phyloP scores from a whole-genome alignment of 1,140 invertebrate genomes.

The Brachionus calyciflorus region DNA sequence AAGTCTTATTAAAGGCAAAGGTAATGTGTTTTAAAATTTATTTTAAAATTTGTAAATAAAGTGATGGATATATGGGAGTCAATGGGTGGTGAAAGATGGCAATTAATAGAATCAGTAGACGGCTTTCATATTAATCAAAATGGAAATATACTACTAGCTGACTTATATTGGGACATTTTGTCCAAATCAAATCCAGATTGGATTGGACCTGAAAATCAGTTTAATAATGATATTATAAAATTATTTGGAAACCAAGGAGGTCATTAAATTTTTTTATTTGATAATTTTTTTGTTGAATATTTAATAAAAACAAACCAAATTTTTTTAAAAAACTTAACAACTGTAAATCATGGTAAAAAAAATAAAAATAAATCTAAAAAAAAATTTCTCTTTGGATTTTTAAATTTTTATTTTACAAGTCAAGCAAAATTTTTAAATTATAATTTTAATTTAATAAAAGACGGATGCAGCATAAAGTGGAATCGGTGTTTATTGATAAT shows the following conservation, averaged over 20 bases:
- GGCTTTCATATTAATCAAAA: slow-evolving; percentile 62
- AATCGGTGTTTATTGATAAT: too few species aligned
- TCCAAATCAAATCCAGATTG: slow-evolving; percentile 52
- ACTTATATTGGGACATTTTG: slow-evolving; percentile 58
- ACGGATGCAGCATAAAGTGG: too few species aligned
- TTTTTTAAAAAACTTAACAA: too few species aligned
- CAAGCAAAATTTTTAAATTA: too few species aligned
- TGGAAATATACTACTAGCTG: slow-evolving; percentile 53
- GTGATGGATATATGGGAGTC: slow-evolving; percentile 57
- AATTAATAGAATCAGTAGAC: slow-evolving; percentile 63
- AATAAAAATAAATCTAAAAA: too few species aligned
- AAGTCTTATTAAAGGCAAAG: too few species aligned
- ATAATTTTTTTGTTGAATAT: too few species aligned
- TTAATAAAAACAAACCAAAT: too few species aligned
- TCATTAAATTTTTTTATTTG: slow-evolving; percentile 47
- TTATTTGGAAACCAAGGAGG: slow-evolving; percentile 55
- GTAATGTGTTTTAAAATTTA: not conserved
- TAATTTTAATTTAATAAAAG: too few species aligned
- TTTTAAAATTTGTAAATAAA: slow-evolving; percentile 46
- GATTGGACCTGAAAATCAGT: slow-evolving; percentile 56
- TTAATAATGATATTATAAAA: slow-evolving; percentile 51
- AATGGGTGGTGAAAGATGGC: slow-evolving; percentile 56
- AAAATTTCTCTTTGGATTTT: too few species aligned
- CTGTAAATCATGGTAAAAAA: too few species aligned
- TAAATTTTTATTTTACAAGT: too few species aligned